Percentiles rank a stretch among this genome's conserved stretches.
Conservation (phyloP, 2,888 invertebrate species). For the Tiliacea citrago region DNA sequence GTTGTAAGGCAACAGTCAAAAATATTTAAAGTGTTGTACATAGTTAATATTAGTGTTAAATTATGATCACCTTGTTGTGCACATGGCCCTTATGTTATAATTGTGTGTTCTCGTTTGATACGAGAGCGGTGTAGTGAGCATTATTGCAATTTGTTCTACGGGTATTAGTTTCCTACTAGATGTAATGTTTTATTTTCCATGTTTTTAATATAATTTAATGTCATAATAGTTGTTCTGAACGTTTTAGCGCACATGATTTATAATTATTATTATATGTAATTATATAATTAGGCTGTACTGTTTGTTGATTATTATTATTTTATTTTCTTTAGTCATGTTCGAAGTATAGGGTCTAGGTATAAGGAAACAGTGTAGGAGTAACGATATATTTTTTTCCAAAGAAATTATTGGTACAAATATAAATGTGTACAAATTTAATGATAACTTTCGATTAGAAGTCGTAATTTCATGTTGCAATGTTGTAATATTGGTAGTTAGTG, state of each 20-base stretch:
- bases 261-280: constrained; percentile 77
- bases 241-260: constrained; percentile 84
- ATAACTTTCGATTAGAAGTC: constrained; percentile 82
- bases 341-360: constrained; percentile 80
- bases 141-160: constrained; percentile 89
- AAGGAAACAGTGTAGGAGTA: constrained; percentile 75
- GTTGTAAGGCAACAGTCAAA: constrained; percentile 76
- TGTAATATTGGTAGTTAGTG: constrained; percentile 86
- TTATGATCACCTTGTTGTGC: constrained; percentile 81
- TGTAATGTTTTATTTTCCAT: constrained; percentile 86
- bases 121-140: constrained; percentile 68
- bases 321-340: constrained; percentile 84
- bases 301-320: constrained; percentile 90
- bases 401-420: constrained; percentile 90
- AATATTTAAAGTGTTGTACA: constrained; percentile 78
- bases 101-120: constrained; percentile 53
- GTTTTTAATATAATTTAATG: constrained; percentile 80
- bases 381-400: constrained; percentile 87
- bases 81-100: constrained; percentile 69
- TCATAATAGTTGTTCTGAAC: constrained; percentile 78
- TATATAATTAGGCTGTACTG: constrained; percentile 78
- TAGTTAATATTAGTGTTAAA: constrained; percentile 88
- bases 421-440: constrained; percentile 88
- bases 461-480: constrained; percentile 88
- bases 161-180: constrained; percentile 91